These are phyloP conservation scores for Agraylea sexmaculata DNA, from an alignment of 1,140 invertebrate species.

Conservation along the genomic window DNA sequence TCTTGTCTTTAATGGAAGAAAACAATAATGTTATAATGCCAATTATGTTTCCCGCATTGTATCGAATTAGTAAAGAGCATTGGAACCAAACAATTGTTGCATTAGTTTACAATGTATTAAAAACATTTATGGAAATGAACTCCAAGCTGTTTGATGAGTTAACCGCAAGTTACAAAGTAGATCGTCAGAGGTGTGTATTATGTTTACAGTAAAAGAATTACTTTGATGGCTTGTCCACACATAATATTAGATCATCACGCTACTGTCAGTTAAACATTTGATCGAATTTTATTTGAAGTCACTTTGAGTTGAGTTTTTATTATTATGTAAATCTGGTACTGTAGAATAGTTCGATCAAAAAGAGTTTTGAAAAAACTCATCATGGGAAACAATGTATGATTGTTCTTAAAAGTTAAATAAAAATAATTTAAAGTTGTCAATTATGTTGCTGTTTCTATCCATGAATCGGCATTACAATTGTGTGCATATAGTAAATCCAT, in stretches of 20 bases:
- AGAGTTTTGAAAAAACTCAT: too few species aligned
- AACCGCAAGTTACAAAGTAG: slow-evolving; percentile 94
- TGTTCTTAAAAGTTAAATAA: too few species aligned
- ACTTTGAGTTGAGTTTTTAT: neutral
- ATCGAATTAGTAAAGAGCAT: slow-evolving; percentile 97
- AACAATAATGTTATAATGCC: slow-evolving; percentile 86
- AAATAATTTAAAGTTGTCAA: too few species aligned
- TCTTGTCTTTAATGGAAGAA: slow-evolving; percentile 88
- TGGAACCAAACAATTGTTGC: slow-evolving; percentile 99
- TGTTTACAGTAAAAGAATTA: neutral
- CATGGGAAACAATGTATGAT: too few species aligned
- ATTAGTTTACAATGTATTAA: slow-evolving; percentile 97
- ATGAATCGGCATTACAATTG: too few species aligned
- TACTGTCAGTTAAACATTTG: neutral
- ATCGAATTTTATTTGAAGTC: neutral
- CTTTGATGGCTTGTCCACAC: too few species aligned
- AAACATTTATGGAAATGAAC: slow-evolving; percentile 99
- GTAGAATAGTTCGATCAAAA: too few species aligned
- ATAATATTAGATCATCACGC: too few species aligned
- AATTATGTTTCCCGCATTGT: slow-evolving; percentile 93
- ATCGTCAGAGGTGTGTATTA: slow-evolving; percentile 88
- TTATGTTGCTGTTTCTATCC: too few species aligned
- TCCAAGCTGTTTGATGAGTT: slow-evolving; percentile 98
- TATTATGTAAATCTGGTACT: too few species aligned
- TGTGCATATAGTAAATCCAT: too few species aligned